Conservation (phyloP, 2,797 vertebrate species). For the Mico argentatus region DNA sequence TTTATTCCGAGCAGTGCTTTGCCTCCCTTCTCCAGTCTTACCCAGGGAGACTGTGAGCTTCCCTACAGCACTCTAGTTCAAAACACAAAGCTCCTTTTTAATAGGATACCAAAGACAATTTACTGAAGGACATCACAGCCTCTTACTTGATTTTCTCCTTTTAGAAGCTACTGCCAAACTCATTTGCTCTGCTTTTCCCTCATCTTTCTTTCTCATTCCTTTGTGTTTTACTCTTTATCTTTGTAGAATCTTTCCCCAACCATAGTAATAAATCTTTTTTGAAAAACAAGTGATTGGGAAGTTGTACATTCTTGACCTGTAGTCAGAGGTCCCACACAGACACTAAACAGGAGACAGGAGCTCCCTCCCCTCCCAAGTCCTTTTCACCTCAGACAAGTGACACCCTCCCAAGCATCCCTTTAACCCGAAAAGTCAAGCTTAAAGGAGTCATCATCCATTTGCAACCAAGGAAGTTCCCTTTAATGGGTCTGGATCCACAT, state of each 20-base stretch:
- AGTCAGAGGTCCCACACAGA: not conserved
- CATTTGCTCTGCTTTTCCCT: not conserved
- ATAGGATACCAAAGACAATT: not conserved
- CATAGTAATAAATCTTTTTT: conserved; percentile 20
- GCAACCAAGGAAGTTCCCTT: not conserved
- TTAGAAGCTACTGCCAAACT: not conserved
- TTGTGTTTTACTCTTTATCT: not conserved
- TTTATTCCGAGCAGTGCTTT: not conserved
- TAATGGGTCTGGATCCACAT: not conserved
- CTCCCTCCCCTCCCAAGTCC: not conserved
- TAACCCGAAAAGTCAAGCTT: conserved; percentile 2
- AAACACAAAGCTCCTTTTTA: not conserved
- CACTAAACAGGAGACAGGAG: not conserved
- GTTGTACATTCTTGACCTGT: not conserved
- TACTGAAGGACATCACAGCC: not conserved
- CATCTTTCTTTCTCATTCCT: not conserved
- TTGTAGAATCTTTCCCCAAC: not conserved
- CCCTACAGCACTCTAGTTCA: not conserved
- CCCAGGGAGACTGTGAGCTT: not conserved
- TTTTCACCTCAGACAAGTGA: not conserved
- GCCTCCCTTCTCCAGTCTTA: not conserved
- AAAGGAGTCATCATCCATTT: not conserved
- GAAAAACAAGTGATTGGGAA: conserved; percentile 9
- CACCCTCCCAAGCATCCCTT: not conserved
- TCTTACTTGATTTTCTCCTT: not conserved